phyloP scores from a whole-genome alignment of 2,888 invertebrate species.

The Abrostola triplasia region DNA sequence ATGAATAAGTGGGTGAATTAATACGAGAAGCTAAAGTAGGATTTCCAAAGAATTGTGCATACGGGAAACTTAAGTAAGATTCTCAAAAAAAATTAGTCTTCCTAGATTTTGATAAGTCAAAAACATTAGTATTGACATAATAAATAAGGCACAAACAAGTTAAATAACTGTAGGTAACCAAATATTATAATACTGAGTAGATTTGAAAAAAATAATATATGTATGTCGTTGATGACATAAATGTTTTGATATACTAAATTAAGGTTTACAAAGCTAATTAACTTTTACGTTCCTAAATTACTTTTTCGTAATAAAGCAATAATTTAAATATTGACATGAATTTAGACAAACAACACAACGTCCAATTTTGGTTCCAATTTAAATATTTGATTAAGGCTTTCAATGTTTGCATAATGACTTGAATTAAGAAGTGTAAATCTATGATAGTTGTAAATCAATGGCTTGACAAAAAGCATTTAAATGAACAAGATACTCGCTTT shows the following conservation, averaged over 20 bases:
- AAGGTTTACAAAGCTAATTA: background rate
- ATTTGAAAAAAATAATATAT: background rate
- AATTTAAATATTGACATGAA: constrained; percentile 38
- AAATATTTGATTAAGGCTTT: constrained; percentile 54
- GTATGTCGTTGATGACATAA: background rate
- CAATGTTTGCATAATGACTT: constrained; percentile 50
- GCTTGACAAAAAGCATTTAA: constrained; percentile 16
- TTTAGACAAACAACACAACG: constrained; percentile 46
- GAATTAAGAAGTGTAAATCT: constrained; percentile 47
- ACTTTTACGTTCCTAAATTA: constrained; percentile 16
- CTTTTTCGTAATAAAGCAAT: constrained; percentile 28
- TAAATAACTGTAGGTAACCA: background rate
- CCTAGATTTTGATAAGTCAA: no score
- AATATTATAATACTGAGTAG: background rate
- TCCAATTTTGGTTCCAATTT: constrained; percentile 45
- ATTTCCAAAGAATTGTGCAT: no score
- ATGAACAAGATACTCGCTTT: constrained; percentile 29
- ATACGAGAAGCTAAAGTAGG: no score
- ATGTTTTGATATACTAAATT: background rate
- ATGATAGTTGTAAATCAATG: constrained; percentile 32
- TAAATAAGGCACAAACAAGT: background rate
- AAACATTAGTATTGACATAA: background rate
- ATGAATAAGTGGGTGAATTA: no score
- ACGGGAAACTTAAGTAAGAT: no score
- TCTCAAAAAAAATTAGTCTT: no score